A percentile compares a stretch with the other conserved stretches of the same genome.
Evolutionary conservation across 2,113 vertebrate species (phyloP).

Genomic region (Choloepus hoffmanni): DNA sequence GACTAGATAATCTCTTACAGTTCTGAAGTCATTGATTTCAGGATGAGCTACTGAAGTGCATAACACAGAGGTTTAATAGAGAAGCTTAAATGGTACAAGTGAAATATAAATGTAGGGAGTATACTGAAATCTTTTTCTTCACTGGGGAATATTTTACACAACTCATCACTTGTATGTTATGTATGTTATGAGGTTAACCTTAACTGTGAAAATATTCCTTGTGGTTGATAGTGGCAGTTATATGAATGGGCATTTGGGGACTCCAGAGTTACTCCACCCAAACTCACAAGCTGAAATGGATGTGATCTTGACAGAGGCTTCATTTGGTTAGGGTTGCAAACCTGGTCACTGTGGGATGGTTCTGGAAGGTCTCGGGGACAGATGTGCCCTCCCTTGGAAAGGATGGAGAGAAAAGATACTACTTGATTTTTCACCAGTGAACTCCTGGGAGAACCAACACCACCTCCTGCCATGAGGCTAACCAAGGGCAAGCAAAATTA

Average conservation of each 20-base stretch:
- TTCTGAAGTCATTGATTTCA: slow-evolving; percentile 12
- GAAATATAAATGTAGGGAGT: background rate
- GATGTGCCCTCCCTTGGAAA: slow-evolving; percentile 7
- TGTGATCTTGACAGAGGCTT: background rate
- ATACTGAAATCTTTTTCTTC: slow-evolving; percentile 18
- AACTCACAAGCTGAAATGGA: background rate
- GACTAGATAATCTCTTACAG: background rate
- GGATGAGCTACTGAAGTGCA: slow-evolving; percentile 24
- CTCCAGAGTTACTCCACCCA: background rate
- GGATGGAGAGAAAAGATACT: slow-evolving; percentile 31
- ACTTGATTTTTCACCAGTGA: slow-evolving; percentile 33
- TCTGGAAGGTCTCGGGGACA: background rate
- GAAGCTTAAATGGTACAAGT: background rate
- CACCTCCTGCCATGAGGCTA: background rate
- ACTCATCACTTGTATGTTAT: background rate
- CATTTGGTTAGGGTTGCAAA: background rate
- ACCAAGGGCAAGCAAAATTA: background rate
- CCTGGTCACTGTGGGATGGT: background rate
- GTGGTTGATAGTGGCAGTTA: background rate
- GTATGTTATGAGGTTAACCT: background rate
- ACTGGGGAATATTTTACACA: slow-evolving; percentile 34
- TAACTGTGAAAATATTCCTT: slow-evolving; percentile 12
- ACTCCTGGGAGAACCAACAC: background rate
- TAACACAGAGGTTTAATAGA: background rate
- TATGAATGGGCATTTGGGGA: background rate